Conservation (phyloP, 1,140 invertebrate genomes). For the Euwallacea fornicatus region DNA sequence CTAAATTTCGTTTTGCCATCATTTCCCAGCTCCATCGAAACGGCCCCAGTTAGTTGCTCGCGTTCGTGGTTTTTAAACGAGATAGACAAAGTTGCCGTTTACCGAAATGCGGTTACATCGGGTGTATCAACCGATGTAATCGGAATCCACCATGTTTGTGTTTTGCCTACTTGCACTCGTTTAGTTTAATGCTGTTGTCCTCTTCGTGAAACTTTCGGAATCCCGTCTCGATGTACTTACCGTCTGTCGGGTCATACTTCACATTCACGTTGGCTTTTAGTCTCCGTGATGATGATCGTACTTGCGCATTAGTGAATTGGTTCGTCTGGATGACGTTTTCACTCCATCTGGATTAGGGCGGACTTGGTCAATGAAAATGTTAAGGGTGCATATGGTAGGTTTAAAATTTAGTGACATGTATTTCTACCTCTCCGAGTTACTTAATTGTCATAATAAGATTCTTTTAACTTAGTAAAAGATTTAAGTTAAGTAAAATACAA, state of each 20-base stretch:
- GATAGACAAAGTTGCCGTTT: not conserved
- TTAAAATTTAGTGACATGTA: no score
- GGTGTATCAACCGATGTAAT: constrained; percentile 7
- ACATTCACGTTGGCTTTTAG: not conserved
- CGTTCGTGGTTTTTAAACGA: not conserved
- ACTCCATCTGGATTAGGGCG: constrained; percentile 4
- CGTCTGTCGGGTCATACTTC: no score
- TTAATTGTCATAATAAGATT: no score
- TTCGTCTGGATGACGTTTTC: not conserved
- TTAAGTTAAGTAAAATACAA: no score
- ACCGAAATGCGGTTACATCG: not conserved
- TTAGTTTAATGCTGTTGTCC: not conserved
- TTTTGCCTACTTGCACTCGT: constrained; percentile 1
- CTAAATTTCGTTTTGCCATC: not conserved
- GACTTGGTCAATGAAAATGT: constrained; percentile 16
- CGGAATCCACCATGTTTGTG: not conserved
- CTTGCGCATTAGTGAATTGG: constrained; percentile 3
- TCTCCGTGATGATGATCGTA: constrained; percentile 4
- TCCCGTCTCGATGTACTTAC: no score
- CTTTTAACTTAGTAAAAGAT: no score
- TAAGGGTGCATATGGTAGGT: constrained; percentile 30
- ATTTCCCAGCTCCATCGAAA: not conserved
- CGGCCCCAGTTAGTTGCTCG: not conserved
- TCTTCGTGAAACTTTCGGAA: no score
- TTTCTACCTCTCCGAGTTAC: no score